Evolutionary conservation across 2,888 invertebrate species (phyloP), one percentile per base, ranked within the genome.

Genomic region (Caenorhabditis panamensis): DNA sequence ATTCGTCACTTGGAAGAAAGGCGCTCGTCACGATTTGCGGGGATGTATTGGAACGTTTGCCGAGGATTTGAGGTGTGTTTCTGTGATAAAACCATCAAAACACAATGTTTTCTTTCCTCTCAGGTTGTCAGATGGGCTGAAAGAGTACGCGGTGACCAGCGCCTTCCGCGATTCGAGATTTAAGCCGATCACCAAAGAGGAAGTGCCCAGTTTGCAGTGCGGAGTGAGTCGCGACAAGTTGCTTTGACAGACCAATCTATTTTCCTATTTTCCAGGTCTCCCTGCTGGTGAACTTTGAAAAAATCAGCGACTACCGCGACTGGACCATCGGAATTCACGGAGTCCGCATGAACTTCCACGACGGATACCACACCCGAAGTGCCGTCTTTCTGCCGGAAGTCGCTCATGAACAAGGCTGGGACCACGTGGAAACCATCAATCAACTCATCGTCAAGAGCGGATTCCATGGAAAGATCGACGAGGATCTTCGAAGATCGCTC

Each of bases 1-100:
- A 91, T 99, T 99, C 93, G 99, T 99, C 86, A 99, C 99, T 82
- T 99, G 99, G 99, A 96, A 96, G 93, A 96, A 96, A 91, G 99
- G 98, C 66, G 95, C 95, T 91, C 97, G 97, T 91, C 95, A 95
- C 91, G 94, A 96, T 85, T 94, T 99, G 82, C 94, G 99, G 85
- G 99, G 99, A 63, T 99, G 99, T 93, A 99, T 99, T 91, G 99
- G 99, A 80, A 99, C 99, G 61, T 99, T 99, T 92, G 77, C 82
- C 37, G 72, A 59, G 8, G 76, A 85, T 51, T 54, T 86, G 36
- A 77, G 64, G 84, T 84, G n/a, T 31, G 31, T 9, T 26, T 54
- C 51, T 54, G 18, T 49, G 36, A 36, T 36, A 5, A n/a, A 47
- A 26, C 9, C 22, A 47, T 26, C 8, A 28, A n/a, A 28, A 24